A percentile compares a stretch with the other conserved stretches of the same genome.
phyloP scores from a whole-genome alignment of 2,113 vertebrate genomes.

The Scortum barcoo region DNA sequence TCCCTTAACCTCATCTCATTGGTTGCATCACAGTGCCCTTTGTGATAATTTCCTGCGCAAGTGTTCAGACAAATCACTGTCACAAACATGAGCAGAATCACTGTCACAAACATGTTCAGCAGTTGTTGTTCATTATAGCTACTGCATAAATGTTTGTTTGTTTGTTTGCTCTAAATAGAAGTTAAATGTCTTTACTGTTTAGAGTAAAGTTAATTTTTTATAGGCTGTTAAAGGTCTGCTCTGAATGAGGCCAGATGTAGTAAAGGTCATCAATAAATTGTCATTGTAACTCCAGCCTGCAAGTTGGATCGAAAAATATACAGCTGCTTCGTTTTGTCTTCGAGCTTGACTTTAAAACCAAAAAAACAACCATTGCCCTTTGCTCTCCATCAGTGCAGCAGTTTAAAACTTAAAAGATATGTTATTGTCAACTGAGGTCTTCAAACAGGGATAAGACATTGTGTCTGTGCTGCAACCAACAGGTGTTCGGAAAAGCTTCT shows the following conservation, averaged over 20 bases:
- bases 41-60: slow-evolving; percentile 19
- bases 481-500: slow-evolving; percentile 67
- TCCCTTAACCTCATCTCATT: slow-evolving; percentile 37
- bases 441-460: slow-evolving; percentile 35
- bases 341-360: background rate
- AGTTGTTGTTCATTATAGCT: slow-evolving; percentile 23
- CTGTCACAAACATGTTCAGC: slow-evolving; percentile 17
- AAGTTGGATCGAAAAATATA: background rate
- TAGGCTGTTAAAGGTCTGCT: background rate
- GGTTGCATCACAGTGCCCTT: slow-evolving; percentile 41
- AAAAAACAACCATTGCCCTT: slow-evolving; percentile 18
- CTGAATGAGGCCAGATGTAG: background rate
- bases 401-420: background rate
- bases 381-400: background rate
- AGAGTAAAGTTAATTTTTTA: background rate
- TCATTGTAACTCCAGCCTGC: background rate
- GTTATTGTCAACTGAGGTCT: slow-evolving; percentile 21
- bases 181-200: background rate
- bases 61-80: slow-evolving; percentile 37
- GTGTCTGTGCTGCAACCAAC: slow-evolving; percentile 45
- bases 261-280: slow-evolving; percentile 6
- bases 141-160: slow-evolving; percentile 13
- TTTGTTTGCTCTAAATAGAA: background rate
- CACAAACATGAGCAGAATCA: slow-evolving; percentile 35
- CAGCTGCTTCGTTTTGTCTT: background rate